A percentile compares a stretch with the other conserved stretches of the same genome.
Evolutionary conservation across 2,113 vertebrate species (phyloP).

Genomic region (Fregetta grallaria): DNA sequence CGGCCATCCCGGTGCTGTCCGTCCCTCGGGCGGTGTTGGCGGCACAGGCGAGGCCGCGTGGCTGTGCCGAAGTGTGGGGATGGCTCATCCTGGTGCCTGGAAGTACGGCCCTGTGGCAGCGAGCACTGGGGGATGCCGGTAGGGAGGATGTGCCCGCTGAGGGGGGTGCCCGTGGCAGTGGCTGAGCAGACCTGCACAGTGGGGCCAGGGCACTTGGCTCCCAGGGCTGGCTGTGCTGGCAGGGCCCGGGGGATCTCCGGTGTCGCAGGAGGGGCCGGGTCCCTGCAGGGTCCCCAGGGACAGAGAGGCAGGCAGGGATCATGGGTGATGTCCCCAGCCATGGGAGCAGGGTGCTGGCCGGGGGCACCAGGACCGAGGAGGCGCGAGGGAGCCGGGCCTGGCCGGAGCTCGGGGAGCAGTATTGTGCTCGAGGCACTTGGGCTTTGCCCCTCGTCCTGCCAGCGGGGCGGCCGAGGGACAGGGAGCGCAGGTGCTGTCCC

Average conservation of each 20-base stretch:
- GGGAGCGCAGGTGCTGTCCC: no score
- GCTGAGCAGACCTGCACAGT: background rate
- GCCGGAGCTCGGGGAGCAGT: background rate
- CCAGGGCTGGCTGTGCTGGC: background rate
- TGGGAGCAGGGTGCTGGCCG: background rate
- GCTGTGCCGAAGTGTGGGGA: background rate
- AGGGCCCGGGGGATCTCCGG: background rate
- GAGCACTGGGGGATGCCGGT: fast-evolving
- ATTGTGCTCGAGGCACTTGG: background rate
- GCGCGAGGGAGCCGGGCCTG: background rate
- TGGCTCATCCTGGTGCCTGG: background rate
- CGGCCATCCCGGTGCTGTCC: background rate
- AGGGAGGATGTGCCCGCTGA: background rate
- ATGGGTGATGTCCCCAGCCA: background rate
- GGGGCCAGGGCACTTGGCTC: no score
- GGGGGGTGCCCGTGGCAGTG: background rate
- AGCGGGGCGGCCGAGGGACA: fast-evolving
- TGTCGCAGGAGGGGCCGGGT: background rate
- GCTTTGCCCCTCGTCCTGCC: background rate
- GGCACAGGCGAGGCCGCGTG: background rate
- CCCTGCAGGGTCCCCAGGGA: background rate
- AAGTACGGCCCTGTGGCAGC: no score
- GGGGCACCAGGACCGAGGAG: background rate
- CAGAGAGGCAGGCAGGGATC: background rate
- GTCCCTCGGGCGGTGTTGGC: background rate